Base-by-base conservation (phyloP, 2,113 vertebrate genomes). In the Porphyrio hochstetteri region DNA sequence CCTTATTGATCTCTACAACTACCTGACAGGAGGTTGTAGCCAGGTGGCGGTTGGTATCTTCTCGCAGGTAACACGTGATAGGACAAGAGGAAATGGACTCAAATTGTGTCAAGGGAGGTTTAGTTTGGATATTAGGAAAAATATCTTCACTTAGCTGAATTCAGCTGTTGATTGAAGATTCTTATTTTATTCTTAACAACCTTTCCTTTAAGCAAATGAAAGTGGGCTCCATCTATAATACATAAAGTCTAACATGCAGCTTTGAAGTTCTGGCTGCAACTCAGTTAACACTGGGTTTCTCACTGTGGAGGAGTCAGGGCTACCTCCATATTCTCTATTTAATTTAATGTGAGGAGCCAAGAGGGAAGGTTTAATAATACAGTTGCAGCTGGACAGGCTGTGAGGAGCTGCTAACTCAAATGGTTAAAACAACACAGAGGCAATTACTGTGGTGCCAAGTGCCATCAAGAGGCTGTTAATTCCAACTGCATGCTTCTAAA, bases 391-490 rank as follows among this genome's bases (percentile, higher is more conserved):
- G 24, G 14, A 82, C 18, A 78, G 29, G 48, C 72, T 81, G 76
- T 48, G 71, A 68, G 50, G n/a, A 93, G 42, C 82, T 90, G 46
- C 36, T 52, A 56, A 63, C 64, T 81, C 48, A 84, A 60, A 72
- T n/a, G 19, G 71, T 81, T 90, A 21, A 63, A 86, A 70, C 36
- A 90, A 86, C 88, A 44, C 80, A 27, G 44, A 84, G 40, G 11
- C 57, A 84, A 59, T 77, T 80, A 93, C 33, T 63, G 82, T 77
- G 93, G 98, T 82, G 83, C 70, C 78, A 90, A 76, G 89, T 89
- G 98, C 98, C 98, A 96, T 96, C 98, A 86, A 84, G 98, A 95
- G 98, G 97, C 82, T 77, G 64, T 16, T 91, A 68, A 76, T 50
- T 75, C 64, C 92, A 97, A 97, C 86, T 97, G 93, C 96, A 97